Percentiles rank a stretch among this genome's conserved stretches.
phyloP scores from a whole-genome alignment of 1,140 invertebrate genomes.

The Scaptomyza montana region DNA sequence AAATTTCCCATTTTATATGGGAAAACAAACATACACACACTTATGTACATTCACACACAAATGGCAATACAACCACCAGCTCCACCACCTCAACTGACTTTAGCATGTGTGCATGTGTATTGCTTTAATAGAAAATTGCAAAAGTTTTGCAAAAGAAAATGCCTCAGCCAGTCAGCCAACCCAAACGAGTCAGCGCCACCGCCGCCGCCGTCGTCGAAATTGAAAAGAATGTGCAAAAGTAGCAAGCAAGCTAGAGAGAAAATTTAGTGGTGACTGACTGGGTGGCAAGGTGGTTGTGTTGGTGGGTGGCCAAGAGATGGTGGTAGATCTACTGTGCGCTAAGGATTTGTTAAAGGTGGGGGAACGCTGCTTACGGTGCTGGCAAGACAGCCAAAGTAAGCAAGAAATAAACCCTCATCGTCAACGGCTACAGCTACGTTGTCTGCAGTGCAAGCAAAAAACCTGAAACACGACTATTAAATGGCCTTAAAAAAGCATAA shows the following conservation, averaged over 20 bases:
- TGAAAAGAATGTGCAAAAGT: constrained; percentile 82
- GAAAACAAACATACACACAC: constrained; percentile 54
- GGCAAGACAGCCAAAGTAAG: constrained; percentile 76
- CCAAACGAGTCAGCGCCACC: constrained; percentile 52
- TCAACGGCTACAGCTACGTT: constrained; percentile 57
- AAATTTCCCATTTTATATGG: constrained; percentile 79
- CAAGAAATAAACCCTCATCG: constrained; percentile 79
- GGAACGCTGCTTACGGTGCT: constrained; percentile 18
- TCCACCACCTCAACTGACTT: constrained; percentile 1
- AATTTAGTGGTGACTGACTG: constrained; percentile 11
- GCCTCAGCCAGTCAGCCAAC: constrained; percentile 73
- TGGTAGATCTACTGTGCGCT: constrained; percentile 35
- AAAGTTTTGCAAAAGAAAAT: constrained; percentile 81
- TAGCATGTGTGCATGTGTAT: constrained; percentile 65
- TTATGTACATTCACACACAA: constrained; percentile 55
- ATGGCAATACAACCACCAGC: constrained; percentile 33
- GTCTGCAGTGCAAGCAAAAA: constrained; percentile 52
- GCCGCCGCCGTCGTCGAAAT: constrained; percentile 55
- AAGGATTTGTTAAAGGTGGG: constrained; percentile 10
- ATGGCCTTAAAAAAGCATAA: neutral
- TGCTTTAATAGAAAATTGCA: constrained; percentile 83
- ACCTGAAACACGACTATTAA: neutral
- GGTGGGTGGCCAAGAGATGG: constrained; percentile 22
- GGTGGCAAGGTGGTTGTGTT: constrained; percentile 9
- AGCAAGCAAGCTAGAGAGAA: constrained; percentile 59